Percentiles rank a stretch among this genome's conserved stretches.
Evolutionary conservation across 2,888 invertebrate species (phyloP).

Genomic region (Physocephala rufipes): DNA sequence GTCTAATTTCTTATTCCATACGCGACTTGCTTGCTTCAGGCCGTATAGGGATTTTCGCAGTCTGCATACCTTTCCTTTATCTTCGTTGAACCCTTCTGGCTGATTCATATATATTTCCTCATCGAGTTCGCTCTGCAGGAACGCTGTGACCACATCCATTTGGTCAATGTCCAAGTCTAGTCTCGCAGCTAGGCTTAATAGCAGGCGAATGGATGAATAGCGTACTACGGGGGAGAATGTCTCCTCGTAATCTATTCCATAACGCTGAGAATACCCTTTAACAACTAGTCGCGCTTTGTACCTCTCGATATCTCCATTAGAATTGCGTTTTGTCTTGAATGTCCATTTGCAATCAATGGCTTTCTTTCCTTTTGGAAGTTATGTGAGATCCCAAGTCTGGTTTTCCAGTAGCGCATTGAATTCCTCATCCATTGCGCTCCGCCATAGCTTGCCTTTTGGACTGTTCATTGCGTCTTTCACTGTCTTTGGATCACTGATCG

Average conservation of each 20-base stretch:
- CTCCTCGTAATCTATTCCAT: slow-evolving; percentile 29
- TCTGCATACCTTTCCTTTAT: background rate
- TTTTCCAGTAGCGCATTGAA: slow-evolving; percentile 9
- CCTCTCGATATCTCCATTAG: background rate
- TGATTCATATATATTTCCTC: slow-evolving; percentile 22
- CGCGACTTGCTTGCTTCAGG: slow-evolving; percentile 8
- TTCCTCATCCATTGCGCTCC: slow-evolving; percentile 3
- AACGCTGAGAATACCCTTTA: slow-evolving; percentile 26
- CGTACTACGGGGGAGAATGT: slow-evolving; percentile 23
- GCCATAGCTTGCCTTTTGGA: slow-evolving; percentile 4
- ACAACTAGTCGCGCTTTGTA: slow-evolving; percentile 31
- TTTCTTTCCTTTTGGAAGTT: slow-evolving; percentile 9
- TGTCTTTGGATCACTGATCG: background rate
- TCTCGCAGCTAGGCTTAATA: background rate
- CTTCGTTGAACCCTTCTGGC: no score
- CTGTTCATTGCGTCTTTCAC: background rate
- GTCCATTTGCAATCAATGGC: slow-evolving; percentile 5
- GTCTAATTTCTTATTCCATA: no score
- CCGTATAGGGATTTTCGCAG: slow-evolving; percentile 14
- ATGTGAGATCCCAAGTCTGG: slow-evolving; percentile 3
- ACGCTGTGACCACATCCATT: slow-evolving; percentile 26
- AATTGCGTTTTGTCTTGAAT: slow-evolving; percentile 32
- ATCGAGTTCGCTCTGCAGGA: slow-evolving; percentile 15
- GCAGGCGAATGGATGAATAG: slow-evolving; percentile 16
- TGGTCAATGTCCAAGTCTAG: slow-evolving; percentile 16